Percentiles rank a stretch among this genome's conserved stretches.
These are phyloP conservation scores for Oryzias javanicus DNA, from an alignment of 2,113 vertebrate genomes.

Conservation along the genomic window DNA sequence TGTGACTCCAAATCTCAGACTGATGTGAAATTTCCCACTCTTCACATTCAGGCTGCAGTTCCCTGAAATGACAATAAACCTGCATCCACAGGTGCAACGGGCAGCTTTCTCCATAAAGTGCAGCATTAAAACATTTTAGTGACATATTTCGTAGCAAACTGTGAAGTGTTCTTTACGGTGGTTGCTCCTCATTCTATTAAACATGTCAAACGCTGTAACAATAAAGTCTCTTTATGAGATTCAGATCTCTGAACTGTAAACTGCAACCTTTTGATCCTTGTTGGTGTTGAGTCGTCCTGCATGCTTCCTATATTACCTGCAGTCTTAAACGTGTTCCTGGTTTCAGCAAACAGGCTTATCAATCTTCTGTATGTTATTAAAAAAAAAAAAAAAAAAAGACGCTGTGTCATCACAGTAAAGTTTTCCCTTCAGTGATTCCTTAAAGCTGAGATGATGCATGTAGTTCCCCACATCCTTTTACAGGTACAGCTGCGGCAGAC, in stretches of 20 bases:
- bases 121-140: not conserved
- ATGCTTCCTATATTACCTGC: slow-evolving; percentile 1
- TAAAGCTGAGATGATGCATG: slow-evolving; percentile 22
- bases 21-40: slow-evolving; percentile 71
- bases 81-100: slow-evolving; percentile 2
- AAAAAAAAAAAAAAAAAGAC: too few species aligned
- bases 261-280: slow-evolving; percentile 24
- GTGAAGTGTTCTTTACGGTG: not conserved
- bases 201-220: slow-evolving; percentile 4
- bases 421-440: slow-evolving; percentile 16
- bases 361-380: not conserved
- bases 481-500: slow-evolving; percentile 57
- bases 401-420: not conserved
- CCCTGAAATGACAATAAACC: slow-evolving; percentile 34
- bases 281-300: slow-evolving; percentile 10
- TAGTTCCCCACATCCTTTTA: slow-evolving; percentile 42
- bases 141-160: too few species aligned
- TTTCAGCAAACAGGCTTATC: slow-evolving; percentile 47
- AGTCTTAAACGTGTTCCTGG: slow-evolving; percentile 4
- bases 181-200: slow-evolving; percentile 3
- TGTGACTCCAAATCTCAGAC: slow-evolving; percentile 49
- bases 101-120: not conserved
- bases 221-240: slow-evolving; percentile 10
- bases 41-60: slow-evolving; percentile 26
- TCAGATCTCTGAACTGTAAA: slow-evolving; percentile 9